Evolutionary conservation across 2,113 vertebrate genomes (phyloP).

Genomic region (Vanacampus margaritifer): DNA sequence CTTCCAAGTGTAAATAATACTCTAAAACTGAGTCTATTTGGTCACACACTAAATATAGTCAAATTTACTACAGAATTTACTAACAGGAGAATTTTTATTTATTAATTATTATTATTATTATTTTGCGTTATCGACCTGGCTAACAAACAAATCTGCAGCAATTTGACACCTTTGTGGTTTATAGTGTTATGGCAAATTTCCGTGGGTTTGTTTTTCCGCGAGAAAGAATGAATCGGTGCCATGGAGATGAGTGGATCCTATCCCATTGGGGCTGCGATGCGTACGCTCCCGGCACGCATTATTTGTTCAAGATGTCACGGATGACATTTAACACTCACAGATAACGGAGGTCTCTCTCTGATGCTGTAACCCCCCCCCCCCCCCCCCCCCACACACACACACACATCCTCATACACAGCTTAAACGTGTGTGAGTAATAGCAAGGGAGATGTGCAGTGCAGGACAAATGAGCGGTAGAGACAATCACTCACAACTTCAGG

Average conservation of each 20-base stretch:
- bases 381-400: constrained; percentile 8
- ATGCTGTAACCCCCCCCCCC: not conserved
- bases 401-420: not conserved
- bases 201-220: too few relatives aligned
- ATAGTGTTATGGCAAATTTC: too few relatives aligned
- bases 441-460: not conserved
- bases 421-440: constrained; percentile 7
- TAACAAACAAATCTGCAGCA: too few relatives aligned
- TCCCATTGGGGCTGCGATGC: constrained; percentile 30
- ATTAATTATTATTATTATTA: too few relatives aligned
- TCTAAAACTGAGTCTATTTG: too few relatives aligned
- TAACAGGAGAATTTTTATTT: too few relatives aligned
- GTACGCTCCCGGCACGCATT: constrained; percentile 35
- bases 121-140: too few relatives aligned
- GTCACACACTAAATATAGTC: too few relatives aligned
- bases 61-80: too few relatives aligned
- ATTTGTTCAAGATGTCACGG: constrained; percentile 56
- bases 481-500: constrained; percentile 32
- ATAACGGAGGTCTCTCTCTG: constrained; percentile 28
- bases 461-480: constrained; percentile 3
- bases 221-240: not conserved
- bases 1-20: too few relatives aligned
- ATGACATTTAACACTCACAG: constrained; percentile 50
- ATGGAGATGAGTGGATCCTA: constrained; percentile 8
- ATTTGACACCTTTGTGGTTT: too few relatives aligned